Percentiles rank a stretch among this genome's conserved stretches.
These are phyloP conservation scores for Drosophila meridionalis DNA, from an alignment of 2,888 invertebrate species.

Conservation along the genomic window DNA sequence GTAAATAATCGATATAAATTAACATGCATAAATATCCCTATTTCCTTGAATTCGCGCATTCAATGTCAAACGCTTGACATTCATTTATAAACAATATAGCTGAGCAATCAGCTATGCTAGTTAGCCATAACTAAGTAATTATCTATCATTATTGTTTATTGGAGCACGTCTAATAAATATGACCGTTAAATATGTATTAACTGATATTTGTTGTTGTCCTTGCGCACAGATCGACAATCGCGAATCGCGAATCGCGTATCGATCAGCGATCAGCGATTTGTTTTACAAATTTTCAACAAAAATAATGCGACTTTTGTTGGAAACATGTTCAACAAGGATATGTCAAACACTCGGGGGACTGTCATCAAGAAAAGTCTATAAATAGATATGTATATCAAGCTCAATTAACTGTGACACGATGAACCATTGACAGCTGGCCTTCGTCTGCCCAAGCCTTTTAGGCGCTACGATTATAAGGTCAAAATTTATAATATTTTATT, in stretches of 20 bases:
- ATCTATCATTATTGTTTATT: slow-evolving; percentile 66
- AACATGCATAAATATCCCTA: slow-evolving; percentile 11
- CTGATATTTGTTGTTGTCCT: slow-evolving; percentile 61
- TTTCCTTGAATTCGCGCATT: slow-evolving; percentile 36
- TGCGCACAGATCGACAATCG: slow-evolving; percentile 36
- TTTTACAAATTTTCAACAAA: slow-evolving; percentile 65
- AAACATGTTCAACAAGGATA: slow-evolving; percentile 67
- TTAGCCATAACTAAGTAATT: slow-evolving; percentile 60
- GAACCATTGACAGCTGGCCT: slow-evolving; percentile 61
- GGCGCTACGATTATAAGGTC: background rate
- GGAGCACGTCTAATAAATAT: slow-evolving; percentile 28
- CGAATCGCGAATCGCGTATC: slow-evolving; percentile 2
- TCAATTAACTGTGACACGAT: slow-evolving; percentile 52
- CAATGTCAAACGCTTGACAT: slow-evolving; percentile 53
- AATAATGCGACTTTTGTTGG: slow-evolving; percentile 23
- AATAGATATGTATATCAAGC: slow-evolving; percentile 40
- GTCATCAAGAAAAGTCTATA: slow-evolving; percentile 42
- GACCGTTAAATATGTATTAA: slow-evolving; percentile 31
- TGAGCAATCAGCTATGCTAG: slow-evolving; percentile 10
- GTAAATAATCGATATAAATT: background rate
- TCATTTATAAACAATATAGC: slow-evolving; percentile 42
- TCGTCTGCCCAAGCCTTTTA: background rate
- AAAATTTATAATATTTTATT: background rate
- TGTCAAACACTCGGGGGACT: slow-evolving; percentile 58
- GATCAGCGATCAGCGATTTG: slow-evolving; percentile 51